Evolutionary conservation across 2,113 vertebrate genomes (phyloP), one percentile per base, ranked within the genome.

Genomic region (Zootoca vivipara): DNA sequence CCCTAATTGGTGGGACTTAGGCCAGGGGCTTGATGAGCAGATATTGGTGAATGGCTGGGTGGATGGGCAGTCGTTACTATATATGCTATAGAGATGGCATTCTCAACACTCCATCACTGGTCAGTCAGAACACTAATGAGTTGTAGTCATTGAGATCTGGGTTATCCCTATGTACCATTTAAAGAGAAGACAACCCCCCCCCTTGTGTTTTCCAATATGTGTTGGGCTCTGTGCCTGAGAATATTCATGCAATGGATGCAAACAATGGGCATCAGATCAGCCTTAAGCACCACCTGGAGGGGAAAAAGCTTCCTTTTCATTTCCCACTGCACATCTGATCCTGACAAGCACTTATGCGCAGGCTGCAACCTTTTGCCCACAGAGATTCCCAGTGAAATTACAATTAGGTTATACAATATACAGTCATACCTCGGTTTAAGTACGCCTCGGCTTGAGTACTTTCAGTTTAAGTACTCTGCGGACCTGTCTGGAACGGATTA

Each of bases 211-310:
- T 1, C 85, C 78, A 13, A 42, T 1, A 67, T 88, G 62, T 58
- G n/a, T 83, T 88, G 87, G 80, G 58, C 80, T 88, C 73, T 88
- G 80, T 83, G 80, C 80, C 80, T 82, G 80, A 83, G 75, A 88
- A 77, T 83, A 77, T 88, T 77, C 72, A 30, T 82, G 87, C 73
- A 67, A 5, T 52, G 58, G 80, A 83, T 83, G 30, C 80, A 77
- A 88, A 82, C 70, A 77, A 88, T 83, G 67, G 62, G 58, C 80
- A 83, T 88, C 80, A 83, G 80, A 88, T 88, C 72, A 77, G 72
- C 42, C 62, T 77, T 77, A 83, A 77, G 72, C 80, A 88, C 80
- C 72, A 88, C 78, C 87, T 83, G 80, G 80, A 83, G 72, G 80
- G 38, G 83, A 88, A 72, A 88, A 78, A 88, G 80, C 58, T 88